These are phyloP conservation scores for Psophia crepitans DNA, from an alignment of 2,113 vertebrate genomes.

Conservation along the genomic window DNA sequence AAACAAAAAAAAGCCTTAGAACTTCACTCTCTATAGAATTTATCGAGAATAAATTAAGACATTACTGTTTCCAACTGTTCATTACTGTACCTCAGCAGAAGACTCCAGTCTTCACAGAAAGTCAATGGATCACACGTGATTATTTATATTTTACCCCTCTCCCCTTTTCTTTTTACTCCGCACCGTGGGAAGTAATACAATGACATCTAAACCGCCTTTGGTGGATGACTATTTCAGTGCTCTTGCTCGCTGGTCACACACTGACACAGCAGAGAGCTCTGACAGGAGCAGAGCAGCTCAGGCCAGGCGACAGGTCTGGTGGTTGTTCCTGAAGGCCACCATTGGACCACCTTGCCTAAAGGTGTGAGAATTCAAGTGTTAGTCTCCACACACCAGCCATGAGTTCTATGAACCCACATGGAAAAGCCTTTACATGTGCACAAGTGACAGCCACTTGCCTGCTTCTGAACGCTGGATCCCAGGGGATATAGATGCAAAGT, in stretches of 20 bases:
- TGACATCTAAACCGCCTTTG: background rate
- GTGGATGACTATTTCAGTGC: background rate
- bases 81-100: background rate
- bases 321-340: accelerated
- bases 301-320: too few relatives aligned
- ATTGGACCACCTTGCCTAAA: background rate
- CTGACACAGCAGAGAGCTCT: background rate
- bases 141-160: too few relatives aligned
- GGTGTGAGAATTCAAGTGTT: accelerated
- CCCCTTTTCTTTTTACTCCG: accelerated
- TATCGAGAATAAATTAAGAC: background rate
- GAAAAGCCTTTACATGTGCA: accelerated
- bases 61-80: background rate
- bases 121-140: background rate
- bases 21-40: background rate
- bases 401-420: accelerated
- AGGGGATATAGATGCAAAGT: background rate
- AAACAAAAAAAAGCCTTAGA: background rate
- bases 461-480: background rate
- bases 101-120: background rate
- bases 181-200: background rate
- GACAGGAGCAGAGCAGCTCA: background rate
- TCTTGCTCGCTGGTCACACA: background rate
- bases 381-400: accelerated
- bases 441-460: accelerated